A percentile compares a stretch with the other conserved stretches of the same genome.
Evolutionary conservation across 2,888 invertebrate genomes (phyloP).

Genomic region (Ectemnius continuus): DNA sequence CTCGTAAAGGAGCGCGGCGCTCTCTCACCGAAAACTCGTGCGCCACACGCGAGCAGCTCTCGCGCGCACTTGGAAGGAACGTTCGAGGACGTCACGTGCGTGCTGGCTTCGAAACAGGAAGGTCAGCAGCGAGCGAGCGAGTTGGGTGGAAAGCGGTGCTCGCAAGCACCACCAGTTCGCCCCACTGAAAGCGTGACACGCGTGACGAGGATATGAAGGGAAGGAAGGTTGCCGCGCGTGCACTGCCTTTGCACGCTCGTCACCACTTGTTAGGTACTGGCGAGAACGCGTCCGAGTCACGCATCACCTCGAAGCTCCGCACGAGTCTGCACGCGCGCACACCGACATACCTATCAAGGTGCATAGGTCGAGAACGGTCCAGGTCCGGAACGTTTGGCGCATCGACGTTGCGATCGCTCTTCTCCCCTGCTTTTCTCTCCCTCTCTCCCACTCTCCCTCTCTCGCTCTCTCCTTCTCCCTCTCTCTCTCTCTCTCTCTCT

Average conservation of each 20-base stretch:
- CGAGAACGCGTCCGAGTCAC: constrained; percentile 28
- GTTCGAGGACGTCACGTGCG: not conserved
- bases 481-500: not conserved
- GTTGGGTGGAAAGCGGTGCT: not conserved
- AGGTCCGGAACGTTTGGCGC: not conserved
- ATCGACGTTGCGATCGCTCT: constrained; percentile 1
- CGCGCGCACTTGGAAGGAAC: not conserved
- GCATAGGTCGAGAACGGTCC: not conserved
- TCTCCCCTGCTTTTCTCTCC: constrained; percentile 5
- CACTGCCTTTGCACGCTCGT: constrained; percentile 37
- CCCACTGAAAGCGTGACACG: too few species aligned
- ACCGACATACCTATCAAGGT: not conserved
- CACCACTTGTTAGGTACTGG: constrained; percentile 48
- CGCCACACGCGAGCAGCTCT: constrained; percentile 16
- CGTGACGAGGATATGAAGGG: too few species aligned
- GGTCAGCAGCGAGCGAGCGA: constrained; percentile 7
- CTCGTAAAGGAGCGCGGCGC: not conserved
- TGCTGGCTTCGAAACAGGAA: not conserved
- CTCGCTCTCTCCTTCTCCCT: not conserved
- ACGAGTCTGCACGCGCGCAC: constrained; percentile 32
- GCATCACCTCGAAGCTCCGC: constrained; percentile 41
- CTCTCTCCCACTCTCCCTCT: constrained; percentile 15
- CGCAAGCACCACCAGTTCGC: not conserved
- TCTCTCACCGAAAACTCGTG: too few species aligned
- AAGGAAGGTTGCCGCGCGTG: too few species aligned